Base-by-base conservation (phyloP, 2,888 invertebrate genomes). In the Melieria picta region DNA sequence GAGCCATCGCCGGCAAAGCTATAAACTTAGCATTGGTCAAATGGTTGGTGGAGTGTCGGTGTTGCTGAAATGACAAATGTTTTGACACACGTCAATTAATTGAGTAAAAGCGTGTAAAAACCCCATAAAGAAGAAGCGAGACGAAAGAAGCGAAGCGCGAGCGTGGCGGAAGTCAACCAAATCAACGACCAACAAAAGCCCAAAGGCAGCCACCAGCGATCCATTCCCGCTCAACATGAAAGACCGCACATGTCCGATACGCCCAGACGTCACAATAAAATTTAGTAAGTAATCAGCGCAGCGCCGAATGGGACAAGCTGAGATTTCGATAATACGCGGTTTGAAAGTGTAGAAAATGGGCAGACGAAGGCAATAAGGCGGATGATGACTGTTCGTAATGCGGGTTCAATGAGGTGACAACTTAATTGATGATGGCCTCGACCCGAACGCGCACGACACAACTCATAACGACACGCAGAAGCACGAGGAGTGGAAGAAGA, bases 71-170 rank as follows among this genome's bases (percentile, higher is more conserved):
- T 72, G 74, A 75, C 75, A 80, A 79, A 75, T 79, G 74, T 77
- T 79, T 78, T 75, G 77, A 79, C 78, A 79, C 75, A 76, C 76
- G 77, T 76, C 79, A 80, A 77, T 79, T 78, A 79, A 79, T 77
- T 76, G 75, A 77, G 62, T 61, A 62, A 52, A 52, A 46, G 55
- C 56, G 69, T 62, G 62, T 66, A 16, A 47, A 58, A 48, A 48
- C 47, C 47, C 5, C 5, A 47, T 68, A 4, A 62, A 55, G 16
- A 48, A 47, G 4, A 4, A 61, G 16, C 11, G 3, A 43, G 1
- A 62, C 4, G 11, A 62, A 56, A 69, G 30, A 16, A 47, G 16
- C 47, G 13, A 16, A 47, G 16, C 62, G 16, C 3, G 30, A 47
- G 50, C 42, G 7, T 7, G 13, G 13, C 46, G 13, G 16, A 9